Percentiles rank a stretch among this genome's conserved stretches.
Conservation (phyloP, 2,113 vertebrate species). For the Menura novaehollandiae region DNA sequence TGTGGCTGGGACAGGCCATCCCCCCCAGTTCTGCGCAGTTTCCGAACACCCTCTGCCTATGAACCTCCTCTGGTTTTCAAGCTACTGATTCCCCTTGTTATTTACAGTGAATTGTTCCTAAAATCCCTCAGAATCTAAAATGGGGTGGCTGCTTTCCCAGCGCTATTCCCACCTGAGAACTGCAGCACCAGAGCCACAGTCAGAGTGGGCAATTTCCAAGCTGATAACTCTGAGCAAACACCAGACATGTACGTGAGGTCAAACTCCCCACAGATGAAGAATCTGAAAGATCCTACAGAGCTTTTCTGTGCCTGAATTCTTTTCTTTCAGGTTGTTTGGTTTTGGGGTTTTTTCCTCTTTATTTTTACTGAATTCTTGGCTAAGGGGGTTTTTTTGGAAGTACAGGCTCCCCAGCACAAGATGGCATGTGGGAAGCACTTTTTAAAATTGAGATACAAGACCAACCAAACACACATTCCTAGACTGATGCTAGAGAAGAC, state of each 20-base stretch:
- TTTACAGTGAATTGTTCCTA: neutral
- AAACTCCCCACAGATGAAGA: neutral
- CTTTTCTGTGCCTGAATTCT: neutral
- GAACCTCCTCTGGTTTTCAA: neutral
- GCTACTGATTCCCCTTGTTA: neutral
- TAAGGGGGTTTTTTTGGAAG: neutral
- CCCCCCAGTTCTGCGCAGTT: neutral
- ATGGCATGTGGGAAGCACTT: neutral
- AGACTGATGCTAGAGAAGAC: neutral
- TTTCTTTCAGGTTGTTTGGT: neutral
- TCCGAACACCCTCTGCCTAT: neutral
- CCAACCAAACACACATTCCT: neutral
- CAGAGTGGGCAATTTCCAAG: neutral
- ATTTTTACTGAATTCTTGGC: neutral
- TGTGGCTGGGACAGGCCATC: rapidly evolving
- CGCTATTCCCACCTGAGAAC: neutral
- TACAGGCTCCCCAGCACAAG: neutral
- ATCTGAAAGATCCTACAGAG: neutral
- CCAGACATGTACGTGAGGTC: neutral
- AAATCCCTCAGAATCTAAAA: neutral
- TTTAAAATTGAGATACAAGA: neutral
- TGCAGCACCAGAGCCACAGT: neutral
- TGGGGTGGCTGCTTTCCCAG: neutral
- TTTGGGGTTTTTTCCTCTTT: neutral
- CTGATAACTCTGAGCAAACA: neutral